phyloP scores from a whole-genome alignment of 2,888 invertebrate genomes.

The Sphaerolaimus hirsutus region DNA sequence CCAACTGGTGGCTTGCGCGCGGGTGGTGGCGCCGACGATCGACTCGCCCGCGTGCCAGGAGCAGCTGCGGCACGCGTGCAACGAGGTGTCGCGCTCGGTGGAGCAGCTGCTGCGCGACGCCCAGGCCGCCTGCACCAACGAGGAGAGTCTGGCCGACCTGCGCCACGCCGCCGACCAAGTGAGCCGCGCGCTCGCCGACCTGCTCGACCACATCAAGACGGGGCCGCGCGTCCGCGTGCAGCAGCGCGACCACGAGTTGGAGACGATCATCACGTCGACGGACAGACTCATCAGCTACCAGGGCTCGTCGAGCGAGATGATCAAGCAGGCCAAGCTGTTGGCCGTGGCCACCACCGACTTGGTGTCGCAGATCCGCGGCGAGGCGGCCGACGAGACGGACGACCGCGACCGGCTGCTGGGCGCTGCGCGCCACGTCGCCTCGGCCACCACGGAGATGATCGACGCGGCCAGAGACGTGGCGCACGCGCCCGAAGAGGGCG shows the following conservation, averaged over 20 bases:
- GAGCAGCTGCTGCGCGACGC: constrained; percentile 52
- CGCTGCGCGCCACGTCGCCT: constrained; percentile 73
- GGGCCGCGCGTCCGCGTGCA: constrained; percentile 31
- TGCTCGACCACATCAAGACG: constrained; percentile 62
- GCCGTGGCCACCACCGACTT: constrained; percentile 80
- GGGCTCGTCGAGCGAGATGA: constrained; percentile 48
- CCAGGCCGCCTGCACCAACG: constrained; percentile 9
- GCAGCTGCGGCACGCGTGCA: constrained; percentile 68
- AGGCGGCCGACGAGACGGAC: constrained; percentile 50
- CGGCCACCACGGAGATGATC: constrained; percentile 85
- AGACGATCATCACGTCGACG: constrained; percentile 64
- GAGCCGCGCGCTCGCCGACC: constrained; percentile 46
- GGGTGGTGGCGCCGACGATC: constrained; percentile 44
- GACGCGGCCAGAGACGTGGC: constrained; percentile 53
- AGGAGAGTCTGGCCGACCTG: not conserved
- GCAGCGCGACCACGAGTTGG: constrained; percentile 53
- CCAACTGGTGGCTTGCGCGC: constrained; percentile 84
- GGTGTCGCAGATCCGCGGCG: constrained; percentile 74
- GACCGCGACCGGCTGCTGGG: constrained; percentile 65
- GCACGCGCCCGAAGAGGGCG: constrained; percentile 12
- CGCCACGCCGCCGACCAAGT: not conserved
- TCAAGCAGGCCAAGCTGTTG: constrained; percentile 58
- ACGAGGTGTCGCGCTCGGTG: constrained; percentile 72
- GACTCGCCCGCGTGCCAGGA: constrained; percentile 42
- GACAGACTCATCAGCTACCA: constrained; percentile 49